These are phyloP conservation scores for Epinotia brunnichana DNA, from an alignment of 2,888 invertebrate species.

Conservation along the genomic window DNA sequence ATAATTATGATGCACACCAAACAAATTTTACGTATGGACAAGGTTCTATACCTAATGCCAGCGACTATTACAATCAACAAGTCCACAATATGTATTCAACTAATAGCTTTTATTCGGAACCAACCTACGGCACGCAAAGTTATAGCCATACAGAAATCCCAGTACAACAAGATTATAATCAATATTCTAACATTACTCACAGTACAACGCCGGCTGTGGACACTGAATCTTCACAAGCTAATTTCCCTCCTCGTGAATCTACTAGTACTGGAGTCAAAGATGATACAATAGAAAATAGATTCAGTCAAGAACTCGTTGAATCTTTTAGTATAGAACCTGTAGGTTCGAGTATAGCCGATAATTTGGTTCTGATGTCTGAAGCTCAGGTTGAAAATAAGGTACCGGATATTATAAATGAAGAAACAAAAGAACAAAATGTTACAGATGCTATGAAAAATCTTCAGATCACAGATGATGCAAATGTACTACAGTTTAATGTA, in stretches of 20 bases:
- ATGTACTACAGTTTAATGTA: background rate
- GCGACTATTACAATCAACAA: constrained; percentile 35
- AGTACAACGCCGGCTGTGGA: background rate
- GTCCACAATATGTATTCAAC: constrained; percentile 36
- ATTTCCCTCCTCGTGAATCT: background rate
- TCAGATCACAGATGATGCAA: background rate
- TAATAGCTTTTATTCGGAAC: constrained; percentile 34
- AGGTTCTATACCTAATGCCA: constrained; percentile 26
- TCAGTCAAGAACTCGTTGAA: background rate
- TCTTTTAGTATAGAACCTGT: background rate
- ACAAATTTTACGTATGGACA: constrained; percentile 41
- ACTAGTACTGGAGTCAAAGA: constrained; percentile 11
- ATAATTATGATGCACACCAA: constrained; percentile 49
- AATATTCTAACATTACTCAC: background rate
- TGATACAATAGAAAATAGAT: constrained; percentile 10
- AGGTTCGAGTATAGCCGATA: background rate
- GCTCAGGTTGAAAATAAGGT: background rate
- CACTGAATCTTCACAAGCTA: background rate
- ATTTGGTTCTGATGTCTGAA: background rate
- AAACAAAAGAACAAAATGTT: background rate
- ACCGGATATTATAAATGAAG: background rate
- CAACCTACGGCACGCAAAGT: constrained; percentile 25
- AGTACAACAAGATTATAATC: constrained; percentile 4
- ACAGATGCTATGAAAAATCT: constrained; percentile 18
- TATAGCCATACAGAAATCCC: constrained; percentile 13